Base-by-base conservation (phyloP, 2,888 invertebrate species). In the Catocala sponsa region DNA sequence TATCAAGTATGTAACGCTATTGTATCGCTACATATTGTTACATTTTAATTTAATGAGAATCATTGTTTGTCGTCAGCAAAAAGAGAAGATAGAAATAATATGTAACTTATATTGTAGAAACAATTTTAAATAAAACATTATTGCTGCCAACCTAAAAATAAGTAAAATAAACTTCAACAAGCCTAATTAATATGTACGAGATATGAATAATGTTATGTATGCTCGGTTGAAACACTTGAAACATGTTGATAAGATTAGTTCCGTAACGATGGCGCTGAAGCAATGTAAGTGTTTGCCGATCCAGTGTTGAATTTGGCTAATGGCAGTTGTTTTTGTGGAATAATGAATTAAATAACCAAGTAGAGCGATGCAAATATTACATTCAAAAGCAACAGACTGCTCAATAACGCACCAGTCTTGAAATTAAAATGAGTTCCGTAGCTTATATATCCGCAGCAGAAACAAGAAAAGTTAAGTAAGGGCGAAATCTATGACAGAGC, bases 281-380 rank as follows among this genome's bases (percentile, higher is more conserved):
- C 51, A 67, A 49, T 53, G 15, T 10, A 42, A 65, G 33, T 59
- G 12, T 64, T 66, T 59, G 35, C 13, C 5, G 47, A 59, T 68
- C 55, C 49, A 65, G 53, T 55, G 38, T 55, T 52, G 50, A 66
- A 42, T 69, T 54, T 64, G 55, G 59, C 56, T 63, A 63, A 66
- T 64, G 59, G 63, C 67, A 70, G 62, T 59, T 11, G 54, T 69
- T 60, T 65, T 54, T 46, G 60, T 68, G 48, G 60, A 68, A 61
- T 70, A 47, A 51, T 62, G 32, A 72, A 76, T 78, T 72, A 73
- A 70, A 73, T 56, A 62, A 65, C 41, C 47, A 72, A 78, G 64
- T 75, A 75, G 78, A 77, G 69, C 78, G 78, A 62, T 78, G 49
- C 68, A 65, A 76, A 68, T 68, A 66, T 67, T 72, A 63, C 67